A percentile compares a stretch with the other conserved stretches of the same genome.
Evolutionary conservation across 2,113 vertebrate genomes (phyloP).

Genomic region (Procavia capensis): DNA sequence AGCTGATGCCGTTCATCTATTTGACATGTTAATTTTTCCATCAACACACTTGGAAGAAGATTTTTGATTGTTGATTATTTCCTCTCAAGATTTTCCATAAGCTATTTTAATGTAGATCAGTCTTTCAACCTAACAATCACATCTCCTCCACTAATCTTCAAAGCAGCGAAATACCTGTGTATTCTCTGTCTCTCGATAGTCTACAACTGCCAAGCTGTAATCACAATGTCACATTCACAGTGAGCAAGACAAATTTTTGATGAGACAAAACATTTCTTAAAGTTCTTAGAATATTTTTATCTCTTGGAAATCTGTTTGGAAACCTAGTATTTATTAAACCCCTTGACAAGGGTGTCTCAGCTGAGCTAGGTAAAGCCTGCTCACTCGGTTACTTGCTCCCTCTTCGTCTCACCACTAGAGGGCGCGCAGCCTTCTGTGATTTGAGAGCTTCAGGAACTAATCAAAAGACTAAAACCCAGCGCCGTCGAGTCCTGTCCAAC

Average conservation of each 20-base stretch:
- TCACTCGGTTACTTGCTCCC: background rate
- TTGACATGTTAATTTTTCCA: background rate
- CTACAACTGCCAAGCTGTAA: background rate
- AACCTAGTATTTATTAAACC: background rate
- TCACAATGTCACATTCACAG: background rate
- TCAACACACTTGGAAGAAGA: background rate
- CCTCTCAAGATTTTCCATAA: background rate
- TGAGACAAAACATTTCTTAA: background rate
- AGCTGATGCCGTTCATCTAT: background rate
- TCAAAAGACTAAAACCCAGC: no score
- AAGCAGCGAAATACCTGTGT: background rate
- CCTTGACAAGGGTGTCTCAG: background rate
- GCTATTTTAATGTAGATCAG: background rate
- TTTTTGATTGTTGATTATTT: background rate
- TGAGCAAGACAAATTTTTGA: background rate
- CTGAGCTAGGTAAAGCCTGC: background rate
- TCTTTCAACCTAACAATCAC: background rate
- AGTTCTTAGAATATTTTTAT: conserved; percentile 6
- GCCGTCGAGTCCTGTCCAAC: no score
- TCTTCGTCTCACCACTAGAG: background rate
- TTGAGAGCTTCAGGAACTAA: no score
- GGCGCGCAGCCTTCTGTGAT: background rate
- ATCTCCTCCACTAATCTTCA: background rate
- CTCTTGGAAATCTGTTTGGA: background rate
- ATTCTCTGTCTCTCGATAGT: background rate